Percentiles rank a stretch among this genome's conserved stretches.
Conservation (phyloP, 2,113 vertebrate genomes). For the Leptodactylus fuscus region DNA sequence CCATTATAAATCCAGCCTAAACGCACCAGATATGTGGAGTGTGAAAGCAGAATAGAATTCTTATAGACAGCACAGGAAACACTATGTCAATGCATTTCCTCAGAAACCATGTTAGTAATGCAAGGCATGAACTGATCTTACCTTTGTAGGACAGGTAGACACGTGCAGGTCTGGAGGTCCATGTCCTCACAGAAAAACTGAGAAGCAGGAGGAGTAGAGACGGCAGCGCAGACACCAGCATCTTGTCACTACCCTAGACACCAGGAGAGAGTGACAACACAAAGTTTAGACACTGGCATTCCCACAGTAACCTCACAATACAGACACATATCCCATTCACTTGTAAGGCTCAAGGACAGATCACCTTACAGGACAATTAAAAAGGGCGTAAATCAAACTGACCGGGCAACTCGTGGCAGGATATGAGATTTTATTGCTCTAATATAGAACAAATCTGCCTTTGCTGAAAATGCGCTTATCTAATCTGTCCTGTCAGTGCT, state of each 20-base stretch:
- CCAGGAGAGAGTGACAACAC: neutral
- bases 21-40: too few relatives aligned
- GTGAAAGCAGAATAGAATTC: too few relatives aligned
- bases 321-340: neutral
- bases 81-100: neutral
- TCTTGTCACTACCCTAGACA: slow-evolving; percentile 14
- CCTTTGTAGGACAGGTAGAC: slow-evolving; percentile 64
- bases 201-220: slow-evolving; percentile 40
- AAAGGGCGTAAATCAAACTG: slow-evolving; percentile 15
- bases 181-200: neutral
- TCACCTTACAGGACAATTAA: slow-evolving; percentile 23
- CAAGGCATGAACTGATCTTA: slow-evolving; percentile 48
- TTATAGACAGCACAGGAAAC: too few relatives aligned
- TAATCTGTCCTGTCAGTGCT: slow-evolving; percentile 17
- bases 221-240: slow-evolving; percentile 33
- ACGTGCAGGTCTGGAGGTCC: slow-evolving; percentile 51
- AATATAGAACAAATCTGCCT: neutral
- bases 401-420: slow-evolving; percentile 19
- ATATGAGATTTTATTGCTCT: slow-evolving; percentile 20
- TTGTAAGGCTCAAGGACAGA: neutral
- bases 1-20: too few relatives aligned
- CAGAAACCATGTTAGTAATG: neutral
- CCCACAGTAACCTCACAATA: neutral
- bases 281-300: slow-evolving; percentile 5
- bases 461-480: neutral